Base-by-base conservation (phyloP, 1,140 invertebrate species). In the Rhopalosiphum padi region DNA sequence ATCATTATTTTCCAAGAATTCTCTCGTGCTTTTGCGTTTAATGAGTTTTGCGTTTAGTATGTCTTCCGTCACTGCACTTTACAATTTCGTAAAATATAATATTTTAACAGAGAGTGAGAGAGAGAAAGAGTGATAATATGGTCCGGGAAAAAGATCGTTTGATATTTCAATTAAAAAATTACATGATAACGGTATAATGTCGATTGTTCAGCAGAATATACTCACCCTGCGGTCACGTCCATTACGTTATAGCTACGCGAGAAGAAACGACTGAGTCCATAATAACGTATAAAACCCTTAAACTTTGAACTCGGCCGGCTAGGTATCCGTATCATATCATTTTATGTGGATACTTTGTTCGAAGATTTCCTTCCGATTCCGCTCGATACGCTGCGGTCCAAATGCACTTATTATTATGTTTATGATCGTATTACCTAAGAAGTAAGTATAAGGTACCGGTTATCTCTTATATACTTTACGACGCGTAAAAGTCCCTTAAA, bases 351-450 rank as follows among this genome's bases (percentile, higher is more conserved):
- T n/a, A 77, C 60, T 77, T 77, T n/a, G 30, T 77, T 77, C 11
- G 60, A 68, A 68, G 30, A 68, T 18, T 68, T 68, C n/a, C 15
- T 68, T 68, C n/a, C 60, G 60, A 77, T 77, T 77, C 15, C 60
- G 5, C 60, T 77, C 60, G 30, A 6, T 77, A n/a, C 15, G 4
- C 2, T n/a, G n/a, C 5, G 30, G 30, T 77, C 60, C n/a, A 77
- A 77, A 77, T n/a, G n/a, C 60, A 77, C n/a, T n/a, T n/a, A 77
- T n/a, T 77, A 77, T 77, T n/a, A 77, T 77, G n/a, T 77, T 77
- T 77, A 77, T 77, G n/a, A n/a, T 77, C 30, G 60, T 77, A n/a
- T n/a, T 77, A n/a, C 60, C 60, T 77, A 18, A 77, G 60, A 77
- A 77, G 60, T 77, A 77, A 77, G 60, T n/a, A 77, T 77, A 7